Base-by-base conservation (phyloP, 2,797 vertebrate genomes). In the Halcyon badia region DNA sequence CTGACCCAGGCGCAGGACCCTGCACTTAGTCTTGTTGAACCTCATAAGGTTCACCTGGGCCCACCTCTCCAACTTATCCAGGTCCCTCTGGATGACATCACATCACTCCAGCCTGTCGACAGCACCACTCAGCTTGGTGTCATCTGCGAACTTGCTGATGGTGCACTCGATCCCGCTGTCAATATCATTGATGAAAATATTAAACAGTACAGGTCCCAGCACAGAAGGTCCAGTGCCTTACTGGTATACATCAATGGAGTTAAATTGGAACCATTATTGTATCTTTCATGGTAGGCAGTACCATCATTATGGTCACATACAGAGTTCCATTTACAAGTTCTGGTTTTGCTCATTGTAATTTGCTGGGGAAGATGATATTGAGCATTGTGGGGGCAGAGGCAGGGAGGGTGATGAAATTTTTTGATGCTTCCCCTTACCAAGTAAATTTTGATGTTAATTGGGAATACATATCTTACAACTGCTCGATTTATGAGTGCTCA, bases 321-420 rank as follows among this genome's bases (percentile, higher is more conserved):
- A 56, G 13, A 62, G 26, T 33, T 79, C 26, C 26, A 49, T 60
- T 62, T 77, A n/a, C 41, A 87, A 76, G n/a, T 56, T 58, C 62
- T 60, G 9, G 2, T 75, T 81, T 68, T 33, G 22, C 15, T 78
- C 62, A 56, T 48, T 58, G 39, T 39, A 30, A 62, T 70, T 84
- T 80, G 2, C 58, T 80, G 31, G 17, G 16, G 8, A 93, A 73
- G 24, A 48, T 60, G 57, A n/a, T 31, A 48, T 15, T 9, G 28
- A 13, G n/a, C 2, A 4, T 3, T 20, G 7, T 11, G 7, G 16
- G 6, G 39, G 35, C 3, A 10, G 12, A 65, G 31, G 25, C 24
- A 78, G 7, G 10, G 11, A 72, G 1, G 1, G 10, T 18, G 22
- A 54, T 7, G 3, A 83, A 77, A 52, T 33, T 60, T 83, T 83